These are phyloP conservation scores for Tuta absoluta DNA, from an alignment of 2,888 invertebrate genomes.

Conservation along the genomic window DNA sequence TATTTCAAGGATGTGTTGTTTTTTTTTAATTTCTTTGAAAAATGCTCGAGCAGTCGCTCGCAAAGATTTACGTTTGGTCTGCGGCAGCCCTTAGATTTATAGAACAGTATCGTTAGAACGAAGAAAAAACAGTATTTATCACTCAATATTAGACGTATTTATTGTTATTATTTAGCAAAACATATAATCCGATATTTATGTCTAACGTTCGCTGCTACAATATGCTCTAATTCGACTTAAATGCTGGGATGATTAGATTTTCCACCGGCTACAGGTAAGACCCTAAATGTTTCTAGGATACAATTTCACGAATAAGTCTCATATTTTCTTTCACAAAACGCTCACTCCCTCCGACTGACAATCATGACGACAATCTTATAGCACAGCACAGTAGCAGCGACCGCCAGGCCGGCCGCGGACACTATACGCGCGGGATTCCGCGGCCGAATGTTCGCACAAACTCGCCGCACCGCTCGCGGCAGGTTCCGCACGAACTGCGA, in stretches of 20 bases:
- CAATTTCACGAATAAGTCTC: too few relatives aligned
- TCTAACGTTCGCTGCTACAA: conserved; percentile 1
- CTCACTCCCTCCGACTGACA: too few relatives aligned
- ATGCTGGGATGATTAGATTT: too few relatives aligned
- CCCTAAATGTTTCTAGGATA: too few relatives aligned
- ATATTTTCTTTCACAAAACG: too few relatives aligned
- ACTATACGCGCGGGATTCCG: not conserved
- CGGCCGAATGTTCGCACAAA: not conserved
- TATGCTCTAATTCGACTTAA: not conserved
- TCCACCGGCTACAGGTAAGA: too few relatives aligned
- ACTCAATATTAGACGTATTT: conserved; percentile 2
- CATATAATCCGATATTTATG: not conserved
- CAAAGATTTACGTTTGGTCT: too few relatives aligned
- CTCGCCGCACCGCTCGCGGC: not conserved
- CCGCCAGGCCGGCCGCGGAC: not conserved
- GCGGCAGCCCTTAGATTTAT: not conserved
- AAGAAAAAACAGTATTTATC: not conserved
- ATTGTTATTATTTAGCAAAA: conserved; percentile 5
- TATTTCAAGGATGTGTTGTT: too few relatives aligned
- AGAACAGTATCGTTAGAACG: not conserved
- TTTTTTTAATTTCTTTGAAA: too few relatives aligned
- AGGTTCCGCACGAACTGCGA: not conserved
- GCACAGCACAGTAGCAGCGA: not conserved
- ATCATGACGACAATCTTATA: not conserved
- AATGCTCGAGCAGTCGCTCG: too few relatives aligned